phyloP scores from a whole-genome alignment of 2,888 invertebrate species.

The Chirona hameri region DNA sequence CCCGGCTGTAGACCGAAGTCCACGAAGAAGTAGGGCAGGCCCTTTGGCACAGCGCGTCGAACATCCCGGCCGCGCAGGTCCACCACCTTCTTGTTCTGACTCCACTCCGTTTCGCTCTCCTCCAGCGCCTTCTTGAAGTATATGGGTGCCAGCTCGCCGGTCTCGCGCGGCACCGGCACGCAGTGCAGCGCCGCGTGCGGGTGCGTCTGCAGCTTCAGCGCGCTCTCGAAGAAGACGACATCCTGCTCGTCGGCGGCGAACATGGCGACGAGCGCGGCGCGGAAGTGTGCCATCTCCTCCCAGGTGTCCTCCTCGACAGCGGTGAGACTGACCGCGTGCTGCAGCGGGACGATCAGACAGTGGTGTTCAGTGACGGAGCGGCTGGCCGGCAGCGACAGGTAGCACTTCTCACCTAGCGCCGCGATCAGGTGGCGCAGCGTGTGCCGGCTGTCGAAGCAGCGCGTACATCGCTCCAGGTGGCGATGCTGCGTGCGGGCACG shows the following conservation, averaged over 20 bases:
- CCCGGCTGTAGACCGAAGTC: slow-evolving; percentile 85
- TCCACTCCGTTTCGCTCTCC: slow-evolving; percentile 94
- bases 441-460: slow-evolving; percentile 74
- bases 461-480: slow-evolving; percentile 65
- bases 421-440: slow-evolving; percentile 82
- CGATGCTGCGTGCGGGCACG: slow-evolving; percentile 58
- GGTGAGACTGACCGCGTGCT: slow-evolving; percentile 74
- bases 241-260: slow-evolving; percentile 68
- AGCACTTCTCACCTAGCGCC: slow-evolving; percentile 71
- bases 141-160: slow-evolving; percentile 85
- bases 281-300: slow-evolving; percentile 77
- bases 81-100: slow-evolving; percentile 86
- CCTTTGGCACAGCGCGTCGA: slow-evolving; percentile 80
- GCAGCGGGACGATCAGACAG: slow-evolving; percentile 75
- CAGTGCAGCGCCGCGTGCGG: slow-evolving; percentile 88
- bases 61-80: slow-evolving; percentile 67
- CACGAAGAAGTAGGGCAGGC: slow-evolving; percentile 90
- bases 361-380: slow-evolving; percentile 80
- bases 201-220: slow-evolving; percentile 62
- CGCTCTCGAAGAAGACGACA: slow-evolving; percentile 87
- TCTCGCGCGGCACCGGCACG: slow-evolving; percentile 76
- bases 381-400: slow-evolving; percentile 73
- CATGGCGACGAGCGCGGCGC: slow-evolving; percentile 72
- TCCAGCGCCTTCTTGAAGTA: slow-evolving; percentile 97
- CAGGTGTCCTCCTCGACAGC: slow-evolving; percentile 91